Evolutionary conservation across 1,140 invertebrate genomes (phyloP), one percentile per base, ranked within the genome.

Genomic region (Ericerus pela): DNA sequence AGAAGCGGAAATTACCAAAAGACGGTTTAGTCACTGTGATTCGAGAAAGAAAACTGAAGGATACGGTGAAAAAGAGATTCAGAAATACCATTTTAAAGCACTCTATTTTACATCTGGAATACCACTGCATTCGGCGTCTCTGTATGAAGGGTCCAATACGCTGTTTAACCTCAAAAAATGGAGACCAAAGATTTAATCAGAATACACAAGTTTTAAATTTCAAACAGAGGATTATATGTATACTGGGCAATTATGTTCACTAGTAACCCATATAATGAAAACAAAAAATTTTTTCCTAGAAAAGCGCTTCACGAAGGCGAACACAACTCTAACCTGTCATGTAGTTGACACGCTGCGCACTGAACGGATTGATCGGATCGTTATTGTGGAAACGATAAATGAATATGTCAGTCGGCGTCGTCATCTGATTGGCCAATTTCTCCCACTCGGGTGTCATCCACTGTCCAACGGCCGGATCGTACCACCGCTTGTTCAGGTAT

Each of bases 401-500:
- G 65, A 92, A 93, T 20, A 95, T 83, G 64, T 91, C 85, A 0
- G 84, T 88, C 1, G 89, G 88, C 14, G 82, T 79, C 8, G 80
- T 86, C 51, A 93, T 72, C 55, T 80, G 73, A 12, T 84, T 83
- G 0, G 88, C 83, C 58, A 93, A 74, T 58, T 83, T 78, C 62
- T 89, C 83, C 84, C 91, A 96, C 27, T 84, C 80, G 1, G 93
- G 92, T 0, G 88, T 89, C 77, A 95, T 86, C 88, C 91, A 96
- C 64, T 94, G 88, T 2, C 90, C 92, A 33, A 93, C 85, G 0
- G 81, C 76, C 0, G 93, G 87, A 71, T 96, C 93, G 67, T 96
- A 97, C 47, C 93, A 75, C 53, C 90, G 75, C 53, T 84, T 83
- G 43, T 83, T 79, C 52, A 92, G 73, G 65, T 91, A 87, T 2